Evolutionary conservation across 2,113 vertebrate species (phyloP), one percentile per base, ranked within the genome.

Genomic region (Elephantulus edwardii): DNA sequence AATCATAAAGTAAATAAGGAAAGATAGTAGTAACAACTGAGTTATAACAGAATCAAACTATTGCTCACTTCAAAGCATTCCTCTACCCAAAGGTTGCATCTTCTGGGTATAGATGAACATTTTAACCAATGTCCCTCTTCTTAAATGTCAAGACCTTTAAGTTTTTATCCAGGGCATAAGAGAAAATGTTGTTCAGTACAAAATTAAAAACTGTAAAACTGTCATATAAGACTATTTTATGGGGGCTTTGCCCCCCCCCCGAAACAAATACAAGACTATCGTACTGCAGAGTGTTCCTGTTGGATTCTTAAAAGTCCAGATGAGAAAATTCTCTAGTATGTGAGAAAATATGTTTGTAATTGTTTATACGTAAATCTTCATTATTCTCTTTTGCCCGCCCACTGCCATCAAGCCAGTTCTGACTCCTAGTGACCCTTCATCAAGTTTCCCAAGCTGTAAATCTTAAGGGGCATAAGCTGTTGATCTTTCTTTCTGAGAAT

Each of bases 361-460:
- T 88, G 90, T 96, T 95, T 2, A 0, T 72, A 54, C 79, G 75
- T 92, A 87, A 91, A 95, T 12, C 22, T 76, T 86, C 46, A 85
- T 72, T 64, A 33, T 60, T 60, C 26, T 60, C 58, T 30, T 24
- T 60, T 77, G n/a, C n/a, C n/a, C n/a, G n/a, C n/a, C n/a, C n/a
- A n/a, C n/a, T n/a, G n/a, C n/a, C n/a, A n/a, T n/a, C n/a, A n/a
- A n/a, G n/a, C n/a, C n/a, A n/a, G n/a, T n/a, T n/a, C n/a, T n/a
- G n/a, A n/a, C n/a, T n/a, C n/a, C n/a, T n/a, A n/a, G n/a, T n/a
- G n/a, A n/a, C n/a, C n/a, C n/a, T n/a, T n/a, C n/a, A n/a, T n/a
- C n/a, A n/a, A n/a, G n/a, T n/a, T n/a, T n/a, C n/a, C n/a, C n/a
- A n/a, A n/a, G n/a, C n/a, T n/a, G n/a, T n/a, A n/a, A n/a, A n/a